Evolutionary conservation across 2,113 vertebrate genomes (phyloP), one percentile per base, ranked within the genome.

Genomic region (Coturnix japonica): DNA sequence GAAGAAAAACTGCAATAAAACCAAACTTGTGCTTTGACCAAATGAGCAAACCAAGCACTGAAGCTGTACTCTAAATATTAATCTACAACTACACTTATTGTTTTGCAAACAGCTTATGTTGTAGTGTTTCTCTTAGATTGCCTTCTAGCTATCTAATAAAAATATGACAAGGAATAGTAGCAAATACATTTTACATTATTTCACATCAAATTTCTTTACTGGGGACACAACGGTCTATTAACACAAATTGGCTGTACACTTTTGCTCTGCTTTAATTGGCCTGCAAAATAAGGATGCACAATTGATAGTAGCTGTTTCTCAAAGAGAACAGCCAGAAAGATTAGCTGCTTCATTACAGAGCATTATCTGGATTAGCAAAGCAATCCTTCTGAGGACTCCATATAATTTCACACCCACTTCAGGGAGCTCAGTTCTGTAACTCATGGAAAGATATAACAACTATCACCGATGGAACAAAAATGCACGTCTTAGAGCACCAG

Each of bases 181-280:
- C 80, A 94, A 87, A 89, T 75, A 82, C 13, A 74, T 85, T 92
- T 89, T 59, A 90, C 69, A 64, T 22, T 25, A 80, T 25, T 67
- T 67, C 64, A 30, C 20, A 28, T 26, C 67, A 16, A 31, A 79
- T 33, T 53, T 72, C 39, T 65, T 91, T 72, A 25, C 0, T 46
- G 23, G 44, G 53, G 57, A 78, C 37, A 49, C 49, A 19, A 78
- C 7, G 59, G 69, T 41, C 64, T 70, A 25, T 61, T 61, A 79
- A 85, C 82, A 89, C 12, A 1, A 74, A 81, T 37, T 39, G 21
- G 54, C 41, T 33, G 9, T 35, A 43, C 15, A 41, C 59, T 93
- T 89, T 51, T 41, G 28, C 44, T 61, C 63, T 49, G 41, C 2
- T 8, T 77, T 89, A 93, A 69, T 21, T 66, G 63, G n/a, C 21